phyloP scores from a whole-genome alignment of 2,888 invertebrate species.

The Lycophotia porphyrea region DNA sequence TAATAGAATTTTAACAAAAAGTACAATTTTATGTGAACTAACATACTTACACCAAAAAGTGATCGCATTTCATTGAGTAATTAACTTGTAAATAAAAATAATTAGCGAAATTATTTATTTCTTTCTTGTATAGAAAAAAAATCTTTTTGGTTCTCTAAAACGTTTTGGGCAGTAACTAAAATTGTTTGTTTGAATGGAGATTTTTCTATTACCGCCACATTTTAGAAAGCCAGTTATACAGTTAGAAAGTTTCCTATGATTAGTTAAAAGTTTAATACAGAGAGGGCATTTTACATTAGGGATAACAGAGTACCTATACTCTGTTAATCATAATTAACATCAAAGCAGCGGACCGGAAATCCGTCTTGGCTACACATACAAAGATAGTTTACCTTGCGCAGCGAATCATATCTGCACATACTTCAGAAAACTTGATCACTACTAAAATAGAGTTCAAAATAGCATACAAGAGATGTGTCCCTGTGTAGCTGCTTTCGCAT shows the following conservation, averaged over 20 bases:
- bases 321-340: not conserved
- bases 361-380: not conserved
- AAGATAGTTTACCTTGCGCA: not conserved
- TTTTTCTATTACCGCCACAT: not conserved
- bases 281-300: constrained; percentile 11
- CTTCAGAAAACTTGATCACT: not conserved
- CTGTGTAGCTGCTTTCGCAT: not conserved
- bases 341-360: not conserved
- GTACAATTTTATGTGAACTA: constrained; percentile 62
- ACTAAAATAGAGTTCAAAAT: constrained; percentile 7
- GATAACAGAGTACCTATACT: not conserved
- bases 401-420: not conserved
- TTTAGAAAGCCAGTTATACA: constrained; percentile 4
- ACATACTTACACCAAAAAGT: constrained; percentile 37
- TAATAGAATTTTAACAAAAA: constrained; percentile 52
- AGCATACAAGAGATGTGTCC: not conserved
- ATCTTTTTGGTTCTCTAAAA: constrained; percentile 6
- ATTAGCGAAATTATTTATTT: constrained; percentile 35
- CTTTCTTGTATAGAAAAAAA: constrained; percentile 5
- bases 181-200: not conserved
- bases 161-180: not conserved
- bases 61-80: constrained; percentile 42
- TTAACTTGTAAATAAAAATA: constrained; percentile 47
- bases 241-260: not conserved
- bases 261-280: constrained; percentile 10